Conservation (phyloP, 2,113 vertebrate genomes). For the Pteropus alecto region DNA sequence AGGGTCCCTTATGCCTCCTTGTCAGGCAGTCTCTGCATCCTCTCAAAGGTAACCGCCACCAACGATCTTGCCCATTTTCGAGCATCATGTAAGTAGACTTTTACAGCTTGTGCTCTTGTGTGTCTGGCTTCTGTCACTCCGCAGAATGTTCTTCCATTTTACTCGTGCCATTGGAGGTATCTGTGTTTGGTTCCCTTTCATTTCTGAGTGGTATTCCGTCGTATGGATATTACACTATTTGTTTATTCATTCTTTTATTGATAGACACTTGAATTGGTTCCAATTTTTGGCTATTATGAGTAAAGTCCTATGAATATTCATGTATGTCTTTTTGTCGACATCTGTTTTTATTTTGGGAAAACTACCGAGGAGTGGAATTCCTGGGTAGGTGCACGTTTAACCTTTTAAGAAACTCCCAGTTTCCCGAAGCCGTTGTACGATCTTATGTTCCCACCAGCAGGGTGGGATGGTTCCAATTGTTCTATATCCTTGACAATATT, state of each 20-base stretch:
- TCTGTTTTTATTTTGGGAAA: neutral
- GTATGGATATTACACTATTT: neutral
- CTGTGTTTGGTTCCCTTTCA: no score
- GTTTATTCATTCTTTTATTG: neutral
- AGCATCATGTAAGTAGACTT: no score
- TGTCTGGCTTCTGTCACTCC: neutral
- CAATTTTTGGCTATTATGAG: neutral
- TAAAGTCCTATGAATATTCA: neutral
- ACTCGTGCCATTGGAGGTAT: neutral
- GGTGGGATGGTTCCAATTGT: rapidly evolving
- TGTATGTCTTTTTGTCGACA: neutral
- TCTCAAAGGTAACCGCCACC: no score
- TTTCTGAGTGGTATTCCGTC: neutral
- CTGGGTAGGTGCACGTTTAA: neutral
- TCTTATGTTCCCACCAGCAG: neutral
- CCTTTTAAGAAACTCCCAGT: neutral
- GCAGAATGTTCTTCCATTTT: no score
- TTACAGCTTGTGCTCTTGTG: rapidly evolving
- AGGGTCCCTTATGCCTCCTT: neutral
- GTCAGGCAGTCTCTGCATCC: neutral
- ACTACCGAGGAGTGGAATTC: neutral
- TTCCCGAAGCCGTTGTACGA: neutral
- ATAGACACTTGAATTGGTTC: neutral
- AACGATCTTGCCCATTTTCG: neutral
- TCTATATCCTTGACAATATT: no score